Percentiles rank a stretch among this genome's conserved stretches.
Conservation (phyloP, 2,888 invertebrate genomes). For the Cordilura impudica region DNA sequence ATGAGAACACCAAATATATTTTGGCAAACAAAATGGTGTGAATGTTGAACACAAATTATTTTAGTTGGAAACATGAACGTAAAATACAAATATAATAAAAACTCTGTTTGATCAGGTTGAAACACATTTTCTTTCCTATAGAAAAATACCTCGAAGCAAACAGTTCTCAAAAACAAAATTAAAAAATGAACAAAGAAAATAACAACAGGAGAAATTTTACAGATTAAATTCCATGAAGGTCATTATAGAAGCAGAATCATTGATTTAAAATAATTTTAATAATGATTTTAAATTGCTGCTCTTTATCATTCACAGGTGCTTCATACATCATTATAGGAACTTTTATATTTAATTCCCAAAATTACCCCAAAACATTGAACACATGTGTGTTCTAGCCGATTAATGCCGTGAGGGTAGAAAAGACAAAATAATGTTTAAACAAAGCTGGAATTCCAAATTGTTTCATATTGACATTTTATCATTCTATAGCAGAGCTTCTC, state of each 20-base stretch:
- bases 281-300: slow-evolving; percentile 24
- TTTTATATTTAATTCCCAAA: background rate
- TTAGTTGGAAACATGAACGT: slow-evolving; percentile 1
- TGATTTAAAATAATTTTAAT: background rate
- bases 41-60: slow-evolving; percentile 22
- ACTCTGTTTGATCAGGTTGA: slow-evolving; percentile 37
- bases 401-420: background rate
- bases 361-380: background rate
- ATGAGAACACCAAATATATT: no score
- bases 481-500: background rate
- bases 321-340: slow-evolving; percentile 11
- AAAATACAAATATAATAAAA: no score
- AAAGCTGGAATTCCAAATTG: slow-evolving; percentile 2
- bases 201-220: slow-evolving; percentile 17
- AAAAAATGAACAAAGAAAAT: background rate
- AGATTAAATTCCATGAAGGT: slow-evolving; percentile 19
- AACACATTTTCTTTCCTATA: background rate
- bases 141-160: background rate
- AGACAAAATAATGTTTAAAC: background rate
- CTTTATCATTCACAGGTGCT: slow-evolving; percentile 45
- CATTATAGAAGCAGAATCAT: background rate
- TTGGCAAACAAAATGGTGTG: slow-evolving; percentile 45
- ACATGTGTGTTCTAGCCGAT: slow-evolving; percentile 1
- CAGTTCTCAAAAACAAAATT: background rate
- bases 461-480: background rate